Percentiles rank a stretch among this genome's conserved stretches.
phyloP scores from a whole-genome alignment of 2,797 vertebrate genomes.

The Antrozous pallidus region DNA sequence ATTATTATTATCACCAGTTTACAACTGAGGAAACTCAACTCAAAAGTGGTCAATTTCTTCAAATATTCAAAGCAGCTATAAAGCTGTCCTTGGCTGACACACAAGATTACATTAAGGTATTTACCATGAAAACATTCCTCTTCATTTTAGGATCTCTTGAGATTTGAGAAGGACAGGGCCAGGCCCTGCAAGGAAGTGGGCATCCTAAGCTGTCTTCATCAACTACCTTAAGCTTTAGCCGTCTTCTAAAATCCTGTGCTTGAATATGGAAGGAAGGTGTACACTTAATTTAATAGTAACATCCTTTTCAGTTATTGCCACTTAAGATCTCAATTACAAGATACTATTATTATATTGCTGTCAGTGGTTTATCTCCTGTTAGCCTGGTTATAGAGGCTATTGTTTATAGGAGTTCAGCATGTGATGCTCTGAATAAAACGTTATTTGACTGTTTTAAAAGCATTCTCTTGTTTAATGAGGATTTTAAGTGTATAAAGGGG shows the following conservation, averaged over 20 bases:
- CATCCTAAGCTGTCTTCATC: background rate
- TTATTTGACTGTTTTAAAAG: constrained; percentile 47
- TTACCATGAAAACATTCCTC: background rate
- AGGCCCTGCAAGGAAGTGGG: fast-evolving
- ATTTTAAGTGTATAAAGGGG: constrained; percentile 6
- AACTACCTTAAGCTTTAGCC: background rate
- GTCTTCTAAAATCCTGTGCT: background rate
- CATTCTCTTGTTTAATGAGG: constrained; percentile 55
- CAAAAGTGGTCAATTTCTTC: background rate
- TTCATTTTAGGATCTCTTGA: background rate
- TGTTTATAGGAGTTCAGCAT: background rate
- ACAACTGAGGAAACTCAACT: background rate
- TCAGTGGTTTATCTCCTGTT: background rate
- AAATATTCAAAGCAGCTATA: background rate
- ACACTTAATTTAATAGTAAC: background rate
- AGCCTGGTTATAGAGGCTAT: background rate
- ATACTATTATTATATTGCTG: background rate
- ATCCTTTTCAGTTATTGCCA: constrained; percentile 33
- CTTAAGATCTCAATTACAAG: background rate
- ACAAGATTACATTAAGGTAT: background rate
- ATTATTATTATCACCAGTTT: background rate
- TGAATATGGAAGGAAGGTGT: background rate
- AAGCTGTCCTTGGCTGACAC: background rate
- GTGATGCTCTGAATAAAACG: constrained; percentile 32
- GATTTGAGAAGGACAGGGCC: background rate